Percentiles rank a stretch among this genome's conserved stretches.
These are phyloP conservation scores for Cherax destructor DNA, from an alignment of 1,140 invertebrate species.

Conservation along the genomic window DNA sequence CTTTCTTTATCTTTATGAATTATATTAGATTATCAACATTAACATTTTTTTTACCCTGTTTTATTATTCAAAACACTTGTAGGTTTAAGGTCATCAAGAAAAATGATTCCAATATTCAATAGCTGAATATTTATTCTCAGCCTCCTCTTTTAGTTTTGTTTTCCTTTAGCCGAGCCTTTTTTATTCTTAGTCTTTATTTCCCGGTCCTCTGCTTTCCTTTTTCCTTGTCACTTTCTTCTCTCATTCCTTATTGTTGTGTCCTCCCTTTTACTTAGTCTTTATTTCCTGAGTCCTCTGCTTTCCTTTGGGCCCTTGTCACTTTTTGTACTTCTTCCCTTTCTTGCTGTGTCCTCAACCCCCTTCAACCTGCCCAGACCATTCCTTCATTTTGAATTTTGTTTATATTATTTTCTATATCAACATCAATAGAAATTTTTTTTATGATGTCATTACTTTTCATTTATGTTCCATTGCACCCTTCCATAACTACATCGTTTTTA, in stretches of 20 bases:
- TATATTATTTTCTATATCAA: too few relatives aligned
- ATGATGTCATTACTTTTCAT: not conserved
- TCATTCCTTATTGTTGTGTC: not conserved
- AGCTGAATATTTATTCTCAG: not conserved
- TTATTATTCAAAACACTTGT: not conserved
- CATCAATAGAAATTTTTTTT: not conserved
- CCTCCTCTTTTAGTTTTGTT: too few relatives aligned
- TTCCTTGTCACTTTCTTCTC: too few relatives aligned
- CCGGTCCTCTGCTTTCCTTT: too few relatives aligned
- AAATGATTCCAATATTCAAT: not conserved
- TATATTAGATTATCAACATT: not conserved
- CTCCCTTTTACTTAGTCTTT: too few relatives aligned
- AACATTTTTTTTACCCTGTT: not conserved
- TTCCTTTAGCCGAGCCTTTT: too few relatives aligned
- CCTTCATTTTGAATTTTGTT: too few relatives aligned
- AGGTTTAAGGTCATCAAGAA: not conserved
- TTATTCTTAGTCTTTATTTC: too few relatives aligned
- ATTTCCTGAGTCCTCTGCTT: too few relatives aligned
- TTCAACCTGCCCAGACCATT: not conserved
- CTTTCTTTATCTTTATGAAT: not conserved
- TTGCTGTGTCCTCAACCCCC: not conserved
- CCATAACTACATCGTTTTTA: not conserved
- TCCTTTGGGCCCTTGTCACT: too few relatives aligned
- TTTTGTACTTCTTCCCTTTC: too few relatives aligned
- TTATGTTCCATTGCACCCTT: not conserved